Base-by-base conservation (phyloP, 2,797 vertebrate species). In the Enteromius argenteus region DNA sequence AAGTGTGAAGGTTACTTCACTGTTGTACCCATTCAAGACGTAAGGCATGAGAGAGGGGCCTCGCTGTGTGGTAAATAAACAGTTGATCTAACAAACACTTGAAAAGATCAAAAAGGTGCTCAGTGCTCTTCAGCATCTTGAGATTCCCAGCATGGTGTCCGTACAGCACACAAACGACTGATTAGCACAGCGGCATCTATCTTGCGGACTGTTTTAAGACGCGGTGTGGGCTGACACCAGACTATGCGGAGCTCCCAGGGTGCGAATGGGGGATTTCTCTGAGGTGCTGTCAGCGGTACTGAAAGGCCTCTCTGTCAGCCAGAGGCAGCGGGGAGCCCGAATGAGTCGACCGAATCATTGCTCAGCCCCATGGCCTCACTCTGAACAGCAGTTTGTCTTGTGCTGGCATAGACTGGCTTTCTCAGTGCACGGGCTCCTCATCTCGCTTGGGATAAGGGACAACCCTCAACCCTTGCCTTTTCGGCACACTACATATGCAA, bases 61-160 rank as follows among this genome's bases (percentile, higher is more conserved):
- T 83, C 73, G 83, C 85, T 80, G 87, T 86, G 89, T 86, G 89
- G 87, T 89, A 90, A 90, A 89, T 87, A 84, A 90, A 90, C 89
- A 89, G 86, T 90, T 89, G 88, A 85, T 87, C 84, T 88, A 82
- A 85, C 81, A 87, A 84, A 88, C 85, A 85, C 86, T 90, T 90
- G 86, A 87, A 90, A 90, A 88, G 89, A 90, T 90, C 85, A 90
- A 90, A 89, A 90, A 88, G 86, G 84, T 84, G 87, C 86, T 86
- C 79, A 80, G 80, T 87, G 79, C 81, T 89, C 75, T 82, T 87
- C 84, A 77, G 87, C 84, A 89, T 89, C 86, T 90, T 85, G 75
- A 62, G 60, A 86, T 84, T 84, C 86, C 58, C 87, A 87, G 89
- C 84, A 81, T 82, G 87, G 79, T 78, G 74, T 87, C 86, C 80